Conservation (phyloP, 2,797 vertebrate species). For the Trematomus bernacchii region DNA sequence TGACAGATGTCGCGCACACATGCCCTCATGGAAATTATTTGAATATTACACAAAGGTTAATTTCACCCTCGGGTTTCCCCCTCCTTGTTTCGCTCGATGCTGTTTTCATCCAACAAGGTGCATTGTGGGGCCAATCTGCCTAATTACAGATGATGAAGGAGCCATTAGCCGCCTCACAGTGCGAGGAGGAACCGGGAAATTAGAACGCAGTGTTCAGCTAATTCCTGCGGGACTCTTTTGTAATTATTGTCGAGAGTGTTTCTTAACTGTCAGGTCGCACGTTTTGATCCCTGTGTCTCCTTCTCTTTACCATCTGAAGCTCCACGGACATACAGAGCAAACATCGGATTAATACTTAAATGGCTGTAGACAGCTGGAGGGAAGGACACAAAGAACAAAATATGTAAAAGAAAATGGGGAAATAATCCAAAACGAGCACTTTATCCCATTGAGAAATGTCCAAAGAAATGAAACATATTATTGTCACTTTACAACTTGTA, state of each 20-base stretch:
- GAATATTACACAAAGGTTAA: slow-evolving; percentile 74
- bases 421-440: no score
- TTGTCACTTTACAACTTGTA: no score
- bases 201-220: slow-evolving; percentile 7
- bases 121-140: slow-evolving; percentile 82
- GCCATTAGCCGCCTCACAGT: slow-evolving; percentile 75
- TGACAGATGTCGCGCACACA: slow-evolving; percentile 49
- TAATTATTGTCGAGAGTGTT: slow-evolving; percentile 39
- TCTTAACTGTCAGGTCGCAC: slow-evolving; percentile 31
- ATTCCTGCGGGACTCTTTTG: slow-evolving; percentile 50
- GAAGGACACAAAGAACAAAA: not conserved
- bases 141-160: slow-evolving; percentile 85
- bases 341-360: not conserved
- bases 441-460: no score
- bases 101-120: slow-evolving; percentile 81
- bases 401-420: not conserved
- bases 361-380: not conserved
- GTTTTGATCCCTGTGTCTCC: slow-evolving; percentile 13
- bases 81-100: slow-evolving; percentile 1
- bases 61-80: slow-evolving; percentile 49
- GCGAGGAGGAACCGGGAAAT: slow-evolving; percentile 46
- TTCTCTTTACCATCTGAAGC: slow-evolving; percentile 1
- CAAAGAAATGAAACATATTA: no score
- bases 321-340: not conserved
- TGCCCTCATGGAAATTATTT: slow-evolving; percentile 50